Evolutionary conservation across 2,888 invertebrate species (phyloP), one percentile per base, ranked within the genome.

Genomic region (Acronicta aceris): DNA sequence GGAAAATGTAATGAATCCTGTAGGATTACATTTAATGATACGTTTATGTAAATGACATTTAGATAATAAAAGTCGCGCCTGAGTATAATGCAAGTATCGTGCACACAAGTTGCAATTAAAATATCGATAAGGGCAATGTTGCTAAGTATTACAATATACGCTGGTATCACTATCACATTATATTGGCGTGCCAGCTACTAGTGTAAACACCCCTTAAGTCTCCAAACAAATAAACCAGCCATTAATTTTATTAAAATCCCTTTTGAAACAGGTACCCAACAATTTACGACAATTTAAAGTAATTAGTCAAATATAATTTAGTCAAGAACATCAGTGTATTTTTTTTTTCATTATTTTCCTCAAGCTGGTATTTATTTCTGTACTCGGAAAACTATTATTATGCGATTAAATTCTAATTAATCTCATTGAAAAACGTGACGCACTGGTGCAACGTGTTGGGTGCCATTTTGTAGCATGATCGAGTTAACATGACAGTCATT

Each of bases 361-460:
- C 73, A 80, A 84, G 78, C 73, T 79, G 58, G 58, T 40, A 30
- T 42, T 12, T 15, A 38, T 66, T 59, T 73, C 73, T 79, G 53
- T 81, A 59, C 59, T 76, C 48, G 50, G 38, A 72, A 79, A 74
- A 65, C 79, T 60, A 89, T 91, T 89, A 91, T 83, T 85, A 84
- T 76, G 45, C 73, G 61, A 88, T 91, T 86, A 89, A 81, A 82
- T 83, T 66, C 36, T 80, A 79, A 86, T 91, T 90, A 84, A 83
- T 84, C 85, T 76, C 74, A 76, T 75, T 82, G 55, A 49, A 45
- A 58, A 62, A 74, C 63, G 63, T 76, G 67, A 65, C 69, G 47
- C 30, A 59, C 59, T 27, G 55, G 54, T 58, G 42, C 58, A 66
- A 55, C 16, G 15, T 57, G 50, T 51, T 56, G 48, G 62, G 54